Evolutionary conservation across 2,888 invertebrate species (phyloP).

Genomic region (Linnaemya tessellans): DNA sequence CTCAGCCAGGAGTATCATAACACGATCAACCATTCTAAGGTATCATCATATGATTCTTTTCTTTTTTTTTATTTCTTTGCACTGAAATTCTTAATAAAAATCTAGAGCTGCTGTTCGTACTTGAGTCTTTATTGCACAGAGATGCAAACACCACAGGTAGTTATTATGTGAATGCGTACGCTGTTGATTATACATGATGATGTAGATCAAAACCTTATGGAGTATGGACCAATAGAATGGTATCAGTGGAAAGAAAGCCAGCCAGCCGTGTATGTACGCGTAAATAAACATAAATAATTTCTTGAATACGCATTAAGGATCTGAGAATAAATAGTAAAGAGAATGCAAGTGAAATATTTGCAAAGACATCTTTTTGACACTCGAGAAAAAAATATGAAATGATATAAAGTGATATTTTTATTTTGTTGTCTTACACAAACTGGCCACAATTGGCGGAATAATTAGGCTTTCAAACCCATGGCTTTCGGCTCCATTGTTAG

Average conservation of each 20-base stretch:
- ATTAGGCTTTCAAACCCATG: no score
- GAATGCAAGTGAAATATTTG: conserved; percentile 19
- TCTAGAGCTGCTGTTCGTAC: conserved; percentile 47
- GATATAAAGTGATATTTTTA: background rate
- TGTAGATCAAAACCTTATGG: conserved; percentile 46
- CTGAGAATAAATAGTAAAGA: conserved; percentile 24
- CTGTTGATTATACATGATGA: conserved; percentile 28
- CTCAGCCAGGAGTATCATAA: conserved; percentile 55
- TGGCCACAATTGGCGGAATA: no score
- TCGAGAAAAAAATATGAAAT: conserved; percentile 3
- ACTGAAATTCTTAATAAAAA: conserved; percentile 62
- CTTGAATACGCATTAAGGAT: conserved; percentile 67
- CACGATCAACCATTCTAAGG: conserved; percentile 65
- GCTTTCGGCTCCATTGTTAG: no score
- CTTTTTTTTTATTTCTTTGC: conserved; percentile 17
- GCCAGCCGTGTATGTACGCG: conserved; percentile 29
- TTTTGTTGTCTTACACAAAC: background rate
- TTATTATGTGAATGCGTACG: conserved; percentile 52
- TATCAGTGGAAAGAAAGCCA: background rate
- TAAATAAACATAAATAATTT: conserved; percentile 69
- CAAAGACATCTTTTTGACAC: background rate
- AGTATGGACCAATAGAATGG: conserved; percentile 15
- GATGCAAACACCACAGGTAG: conserved; percentile 67
- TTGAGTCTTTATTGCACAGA: conserved; percentile 16
- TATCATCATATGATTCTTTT: conserved; percentile 45